Evolutionary conservation across 2,797 vertebrate species (phyloP).

Genomic region (Sebastes umbrosus): DNA sequence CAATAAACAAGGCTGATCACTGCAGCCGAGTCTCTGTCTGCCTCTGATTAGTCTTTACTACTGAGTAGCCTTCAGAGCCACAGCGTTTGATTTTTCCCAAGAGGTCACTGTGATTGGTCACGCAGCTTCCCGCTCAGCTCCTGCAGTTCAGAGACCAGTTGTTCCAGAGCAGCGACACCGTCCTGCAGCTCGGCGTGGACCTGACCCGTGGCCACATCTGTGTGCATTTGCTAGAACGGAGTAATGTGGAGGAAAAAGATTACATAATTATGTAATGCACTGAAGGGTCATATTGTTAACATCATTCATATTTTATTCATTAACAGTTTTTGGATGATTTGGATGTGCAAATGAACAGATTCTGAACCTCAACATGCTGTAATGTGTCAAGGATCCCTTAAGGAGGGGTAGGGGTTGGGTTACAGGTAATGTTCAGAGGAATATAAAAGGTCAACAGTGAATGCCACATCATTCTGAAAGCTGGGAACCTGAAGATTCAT

Average conservation of each 20-base stretch:
- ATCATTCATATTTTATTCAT: no score
- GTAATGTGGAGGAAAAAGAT: neutral
- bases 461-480: neutral
- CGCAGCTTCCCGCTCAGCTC: slow-evolving; percentile 84
- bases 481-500: no score
- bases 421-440: no score
- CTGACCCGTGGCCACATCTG: slow-evolving; percentile 83
- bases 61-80: neutral
- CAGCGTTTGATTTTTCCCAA: neutral
- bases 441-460: no score
- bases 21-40: neutral
- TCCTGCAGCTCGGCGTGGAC: slow-evolving; percentile 83
- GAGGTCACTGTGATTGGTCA: slow-evolving; percentile 71
- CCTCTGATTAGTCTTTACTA: neutral
- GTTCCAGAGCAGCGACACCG: slow-evolving; percentile 82
- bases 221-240: slow-evolving; percentile 87
- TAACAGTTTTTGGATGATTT: no score
- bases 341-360: no score
- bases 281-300: neutral
- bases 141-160: slow-evolving; percentile 85
- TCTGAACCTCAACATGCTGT: no score
- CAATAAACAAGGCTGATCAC: neutral
- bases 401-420: no score
- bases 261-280: neutral
- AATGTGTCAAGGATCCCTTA: no score